Percentiles rank a stretch among this genome's conserved stretches.
These are phyloP conservation scores for Sebastes nivosus DNA, from an alignment of 2,797 vertebrate genomes.

Conservation along the genomic window DNA sequence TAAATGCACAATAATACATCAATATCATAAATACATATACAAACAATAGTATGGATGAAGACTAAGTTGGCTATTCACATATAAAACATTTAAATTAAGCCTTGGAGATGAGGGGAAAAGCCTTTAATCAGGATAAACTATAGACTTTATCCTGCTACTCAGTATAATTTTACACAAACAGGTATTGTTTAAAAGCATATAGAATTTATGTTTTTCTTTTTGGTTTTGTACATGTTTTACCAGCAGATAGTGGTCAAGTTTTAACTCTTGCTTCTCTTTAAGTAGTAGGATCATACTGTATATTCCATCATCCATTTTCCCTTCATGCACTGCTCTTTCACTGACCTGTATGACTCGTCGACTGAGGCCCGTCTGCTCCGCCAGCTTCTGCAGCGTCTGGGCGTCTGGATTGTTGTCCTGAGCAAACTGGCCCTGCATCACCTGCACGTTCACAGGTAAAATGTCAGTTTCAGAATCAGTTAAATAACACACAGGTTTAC, in stretches of 20 bases:
- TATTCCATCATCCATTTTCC: background rate
- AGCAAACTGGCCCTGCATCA: constrained; percentile 96
- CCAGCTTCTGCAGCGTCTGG: constrained; percentile 92
- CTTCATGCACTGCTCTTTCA: background rate
- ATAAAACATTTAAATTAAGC: background rate
- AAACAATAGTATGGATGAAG: background rate
- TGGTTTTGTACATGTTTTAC: background rate
- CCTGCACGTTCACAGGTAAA: constrained; percentile 74
- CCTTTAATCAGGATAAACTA: background rate
- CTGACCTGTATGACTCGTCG: constrained; percentile 96
- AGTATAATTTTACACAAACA: background rate
- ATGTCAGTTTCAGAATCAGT: background rate
- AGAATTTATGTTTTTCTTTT: background rate
- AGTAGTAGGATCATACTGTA: background rate
- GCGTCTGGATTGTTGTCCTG: constrained; percentile 96
- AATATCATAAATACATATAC: background rate
- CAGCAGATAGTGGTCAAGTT: background rate
- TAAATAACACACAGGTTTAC: background rate
- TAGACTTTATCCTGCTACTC: background rate
- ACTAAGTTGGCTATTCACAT: background rate
- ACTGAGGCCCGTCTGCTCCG: constrained; percentile 95
- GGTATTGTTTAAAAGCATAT: background rate
- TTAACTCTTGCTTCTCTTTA: background rate
- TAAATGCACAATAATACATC: background rate
- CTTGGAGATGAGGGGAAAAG: background rate